phyloP scores from a whole-genome alignment of 2,888 invertebrate species.

The Deilephila elpenor region DNA sequence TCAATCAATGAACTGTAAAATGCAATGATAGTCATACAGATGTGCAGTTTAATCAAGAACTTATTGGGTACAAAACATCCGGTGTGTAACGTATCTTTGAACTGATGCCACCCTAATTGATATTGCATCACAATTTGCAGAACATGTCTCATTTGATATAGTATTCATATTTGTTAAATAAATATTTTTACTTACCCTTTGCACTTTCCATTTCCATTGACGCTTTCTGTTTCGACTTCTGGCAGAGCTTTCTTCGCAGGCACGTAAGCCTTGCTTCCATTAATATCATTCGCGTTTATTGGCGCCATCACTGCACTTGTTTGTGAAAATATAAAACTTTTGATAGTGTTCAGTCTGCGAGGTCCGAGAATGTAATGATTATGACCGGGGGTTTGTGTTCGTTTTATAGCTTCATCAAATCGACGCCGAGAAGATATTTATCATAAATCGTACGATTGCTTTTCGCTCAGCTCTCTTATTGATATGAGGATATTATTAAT shows the following conservation, averaged over 20 bases:
- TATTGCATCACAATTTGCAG: constrained; percentile 4
- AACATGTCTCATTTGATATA: constrained; percentile 30
- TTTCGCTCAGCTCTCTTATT: background rate
- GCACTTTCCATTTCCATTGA: constrained; percentile 46
- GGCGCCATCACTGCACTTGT: constrained; percentile 75
- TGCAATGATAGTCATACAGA: background rate
- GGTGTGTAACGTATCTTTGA: background rate
- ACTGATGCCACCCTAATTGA: background rate
- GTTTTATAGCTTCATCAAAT: constrained; percentile 66
- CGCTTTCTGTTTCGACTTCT: constrained; percentile 72
- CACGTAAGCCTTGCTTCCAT: constrained; percentile 60
- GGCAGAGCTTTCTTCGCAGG: constrained; percentile 69
- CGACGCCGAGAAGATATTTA: constrained; percentile 40
- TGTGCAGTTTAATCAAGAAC: no score
- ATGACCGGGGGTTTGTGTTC: constrained; percentile 51
- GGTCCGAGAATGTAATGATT: constrained; percentile 71
- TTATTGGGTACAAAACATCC: no score
- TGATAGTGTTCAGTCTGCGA: constrained; percentile 59
- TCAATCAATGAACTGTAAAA: constrained; percentile 4
- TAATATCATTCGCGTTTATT: constrained; percentile 68
- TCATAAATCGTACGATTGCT: constrained; percentile 28
- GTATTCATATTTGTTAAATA: background rate
- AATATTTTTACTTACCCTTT: constrained; percentile 26
- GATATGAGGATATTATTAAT: background rate
- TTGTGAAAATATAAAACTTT: constrained; percentile 42